Evolutionary conservation across 2,888 invertebrate genomes (phyloP).

Genomic region (Asteroscopus sphinx): DNA sequence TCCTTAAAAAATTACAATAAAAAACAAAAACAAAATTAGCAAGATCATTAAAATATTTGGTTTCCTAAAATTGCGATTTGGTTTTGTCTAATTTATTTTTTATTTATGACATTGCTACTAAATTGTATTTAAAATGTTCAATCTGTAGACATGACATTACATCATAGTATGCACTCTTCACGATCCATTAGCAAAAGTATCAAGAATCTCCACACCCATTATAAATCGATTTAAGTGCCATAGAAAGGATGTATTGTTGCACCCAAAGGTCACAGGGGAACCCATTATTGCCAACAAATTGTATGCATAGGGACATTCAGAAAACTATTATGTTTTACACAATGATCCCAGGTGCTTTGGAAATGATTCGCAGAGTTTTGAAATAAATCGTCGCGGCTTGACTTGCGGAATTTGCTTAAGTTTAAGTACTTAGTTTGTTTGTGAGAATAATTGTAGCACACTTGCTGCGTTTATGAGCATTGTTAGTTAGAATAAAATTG

Average conservation of each 20-base stretch:
- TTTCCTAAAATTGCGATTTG: too few species aligned
- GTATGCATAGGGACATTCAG: conserved; percentile 67
- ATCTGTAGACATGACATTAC: neutral
- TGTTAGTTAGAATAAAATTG: conserved; percentile 3
- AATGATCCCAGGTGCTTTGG: conserved; percentile 43
- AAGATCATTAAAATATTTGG: too few species aligned
- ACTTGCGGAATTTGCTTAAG: conserved; percentile 54
- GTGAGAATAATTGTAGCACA: conserved; percentile 1
- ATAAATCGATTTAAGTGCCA: conserved; percentile 74
- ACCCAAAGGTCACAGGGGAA: conserved; percentile 77
- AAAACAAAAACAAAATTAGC: too few species aligned
- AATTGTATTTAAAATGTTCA: too few species aligned
- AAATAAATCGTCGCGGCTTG: conserved; percentile 50
- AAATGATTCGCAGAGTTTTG: conserved; percentile 45
- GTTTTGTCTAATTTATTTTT: too few species aligned
- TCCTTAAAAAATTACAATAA: too few species aligned
- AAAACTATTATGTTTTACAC: conserved; percentile 68
- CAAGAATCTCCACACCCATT: conserved; percentile 63
- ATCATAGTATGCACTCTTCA: neutral
- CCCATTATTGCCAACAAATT: conserved; percentile 71
- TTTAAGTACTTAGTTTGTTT: conserved; percentile 11
- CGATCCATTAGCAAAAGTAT: conserved; percentile 54
- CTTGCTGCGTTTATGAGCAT: conserved; percentile 1
- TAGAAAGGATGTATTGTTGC: conserved; percentile 77
- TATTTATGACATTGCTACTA: too few species aligned